Evolutionary conservation across 2,797 vertebrate genomes (phyloP).

Genomic region (Bovichtus variegatus): DNA sequence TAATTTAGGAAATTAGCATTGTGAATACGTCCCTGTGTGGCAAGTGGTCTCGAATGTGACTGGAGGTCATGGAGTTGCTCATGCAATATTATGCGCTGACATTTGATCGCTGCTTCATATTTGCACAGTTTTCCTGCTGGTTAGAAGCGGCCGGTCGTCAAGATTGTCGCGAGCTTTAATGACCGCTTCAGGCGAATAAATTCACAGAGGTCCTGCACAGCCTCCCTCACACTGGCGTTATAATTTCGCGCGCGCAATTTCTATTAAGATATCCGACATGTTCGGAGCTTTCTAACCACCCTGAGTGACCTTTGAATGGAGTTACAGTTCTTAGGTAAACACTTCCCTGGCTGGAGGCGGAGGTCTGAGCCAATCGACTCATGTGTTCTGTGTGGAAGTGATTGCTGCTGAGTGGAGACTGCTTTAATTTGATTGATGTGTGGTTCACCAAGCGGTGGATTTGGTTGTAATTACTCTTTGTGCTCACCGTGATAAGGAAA

Average conservation of each 20-base stretch:
- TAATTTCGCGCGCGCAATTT: constrained; percentile 36
- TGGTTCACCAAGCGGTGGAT: constrained; percentile 83
- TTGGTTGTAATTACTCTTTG: constrained; percentile 91
- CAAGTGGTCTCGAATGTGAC: background rate
- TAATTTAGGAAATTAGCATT: background rate
- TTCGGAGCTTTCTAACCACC: constrained; percentile 48
- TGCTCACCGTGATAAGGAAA: constrained; percentile 89
- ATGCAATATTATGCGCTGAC: constrained; percentile 15
- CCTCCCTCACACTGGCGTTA: background rate
- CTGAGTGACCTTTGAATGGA: constrained; percentile 61
- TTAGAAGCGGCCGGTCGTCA: background rate
- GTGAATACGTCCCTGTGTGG: background rate
- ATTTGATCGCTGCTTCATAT: constrained; percentile 36
- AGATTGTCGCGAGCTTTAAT: constrained; percentile 27
- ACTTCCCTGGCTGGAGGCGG: constrained; percentile 52
- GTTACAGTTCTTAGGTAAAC: constrained; percentile 65
- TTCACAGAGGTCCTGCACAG: background rate
- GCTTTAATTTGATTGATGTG: constrained; percentile 88
- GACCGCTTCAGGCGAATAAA: constrained; percentile 37
- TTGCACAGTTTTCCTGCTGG: constrained; percentile 4
- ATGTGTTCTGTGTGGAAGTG: constrained; percentile 81
- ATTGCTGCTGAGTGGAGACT: constrained; percentile 73
- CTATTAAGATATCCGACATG: constrained; percentile 54
- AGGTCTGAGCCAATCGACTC: constrained; percentile 64
- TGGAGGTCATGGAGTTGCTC: constrained; percentile 17